Conservation (phyloP, 2,797 vertebrate species). For the Spinibarbus caldwelli region DNA sequence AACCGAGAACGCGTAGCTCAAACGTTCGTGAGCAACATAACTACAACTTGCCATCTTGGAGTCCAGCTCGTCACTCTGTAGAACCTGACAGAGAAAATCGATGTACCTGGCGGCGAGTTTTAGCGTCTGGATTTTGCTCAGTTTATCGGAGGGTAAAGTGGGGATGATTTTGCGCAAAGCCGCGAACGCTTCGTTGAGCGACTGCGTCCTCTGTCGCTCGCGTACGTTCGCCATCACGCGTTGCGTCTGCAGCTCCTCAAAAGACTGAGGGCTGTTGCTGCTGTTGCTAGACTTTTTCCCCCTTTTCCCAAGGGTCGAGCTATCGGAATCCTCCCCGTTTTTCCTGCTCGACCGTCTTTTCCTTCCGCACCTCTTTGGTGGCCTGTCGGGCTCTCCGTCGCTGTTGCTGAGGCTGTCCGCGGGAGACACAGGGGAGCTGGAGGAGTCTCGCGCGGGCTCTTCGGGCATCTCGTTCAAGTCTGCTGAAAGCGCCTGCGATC, state of each 20-base stretch:
- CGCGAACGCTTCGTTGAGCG: conserved; percentile 96
- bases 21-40: conserved; percentile 96
- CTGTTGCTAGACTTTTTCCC: conserved; percentile 86
- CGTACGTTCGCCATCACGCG: conserved; percentile 97
- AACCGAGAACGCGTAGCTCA: conserved; percentile 98
- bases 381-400: conserved; percentile 90
- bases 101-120: conserved; percentile 97
- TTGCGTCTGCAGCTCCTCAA: conserved; percentile 95
- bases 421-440: conserved; percentile 91
- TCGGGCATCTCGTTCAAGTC: conserved; percentile 79
- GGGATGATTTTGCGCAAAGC: conserved; percentile 96
- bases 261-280: conserved; percentile 95
- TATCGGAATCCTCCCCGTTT: conserved; percentile 91
- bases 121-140: conserved; percentile 98
- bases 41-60: conserved; percentile 98
- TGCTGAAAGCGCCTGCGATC: conserved; percentile 61
- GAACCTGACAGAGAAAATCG: conserved; percentile 98
- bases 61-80: conserved; percentile 99
- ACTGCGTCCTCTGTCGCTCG: conserved; percentile 96
- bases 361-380: conserved; percentile 83
- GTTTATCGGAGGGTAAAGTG: conserved; percentile 96
- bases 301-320: conserved; percentile 89
- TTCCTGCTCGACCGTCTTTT: conserved; percentile 89
- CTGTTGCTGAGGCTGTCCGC: conserved; percentile 95
- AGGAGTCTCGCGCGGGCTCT: conserved; percentile 91